Percentiles rank a stretch among this genome's conserved stretches.
Evolutionary conservation across 2,113 vertebrate species (phyloP).

Genomic region (Indri indri): DNA sequence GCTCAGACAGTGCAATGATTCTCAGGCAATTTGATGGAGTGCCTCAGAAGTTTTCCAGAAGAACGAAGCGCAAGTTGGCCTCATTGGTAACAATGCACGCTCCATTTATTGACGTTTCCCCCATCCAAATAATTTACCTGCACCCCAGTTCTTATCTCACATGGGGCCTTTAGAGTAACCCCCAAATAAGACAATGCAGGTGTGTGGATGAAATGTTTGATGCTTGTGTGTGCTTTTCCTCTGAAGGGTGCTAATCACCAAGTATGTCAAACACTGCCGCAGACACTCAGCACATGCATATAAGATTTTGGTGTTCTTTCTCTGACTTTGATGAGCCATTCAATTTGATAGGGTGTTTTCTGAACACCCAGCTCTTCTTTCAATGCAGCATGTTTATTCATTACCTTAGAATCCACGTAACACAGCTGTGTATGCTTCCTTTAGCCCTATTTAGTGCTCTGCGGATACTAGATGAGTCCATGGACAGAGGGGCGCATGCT

Average conservation of each 20-base stretch:
- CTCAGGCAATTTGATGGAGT: not conserved
- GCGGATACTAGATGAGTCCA: not conserved
- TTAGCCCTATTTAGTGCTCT: not conserved
- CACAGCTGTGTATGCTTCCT: not conserved
- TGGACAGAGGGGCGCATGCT: not conserved
- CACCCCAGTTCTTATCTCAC: not conserved
- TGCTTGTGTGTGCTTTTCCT: not conserved
- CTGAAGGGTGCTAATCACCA: not conserved
- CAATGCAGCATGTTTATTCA: not conserved
- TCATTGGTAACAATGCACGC: fast-evolving
- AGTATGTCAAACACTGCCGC: not conserved
- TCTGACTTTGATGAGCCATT: not conserved
- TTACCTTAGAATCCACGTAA: fast-evolving
- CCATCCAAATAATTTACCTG: not conserved
- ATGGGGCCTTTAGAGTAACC: not conserved
- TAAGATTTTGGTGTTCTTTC: not conserved
- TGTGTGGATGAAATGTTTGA: not conserved
- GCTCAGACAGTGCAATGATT: fast-evolving
- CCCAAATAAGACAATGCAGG: not conserved
- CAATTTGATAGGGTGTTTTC: fast-evolving
- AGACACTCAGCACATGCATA: not conserved
- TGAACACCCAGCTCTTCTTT: not conserved
- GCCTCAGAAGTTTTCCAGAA: not conserved
- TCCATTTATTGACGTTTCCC: not conserved
- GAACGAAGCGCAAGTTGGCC: not conserved